Evolutionary conservation across 1,140 invertebrate genomes (phyloP), one percentile per base, ranked within the genome.

Genomic region (Psilanteris sp.): DNA sequence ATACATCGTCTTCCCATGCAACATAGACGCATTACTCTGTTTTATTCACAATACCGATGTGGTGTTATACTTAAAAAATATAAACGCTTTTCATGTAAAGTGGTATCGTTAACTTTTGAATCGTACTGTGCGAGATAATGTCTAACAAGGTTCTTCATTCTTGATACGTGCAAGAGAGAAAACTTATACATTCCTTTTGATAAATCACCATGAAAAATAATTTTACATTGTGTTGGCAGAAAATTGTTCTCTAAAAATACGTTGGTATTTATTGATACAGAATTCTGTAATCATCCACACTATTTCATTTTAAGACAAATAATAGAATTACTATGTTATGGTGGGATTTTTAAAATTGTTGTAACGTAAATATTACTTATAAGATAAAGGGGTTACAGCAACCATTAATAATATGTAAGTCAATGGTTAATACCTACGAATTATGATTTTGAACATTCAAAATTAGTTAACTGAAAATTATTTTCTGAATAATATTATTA

Each of bases 11-110:
- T 67, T 46, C 50, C 43, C 75, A 36, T 52, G 39, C 36, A 61
- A 78, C 68, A 72, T 36, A 68, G 75, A 72, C 62, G 41, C 68
- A 77, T 66, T 61, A 41, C 72, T 32, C 62, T 64, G 62, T 37
- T 75, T 75, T 44, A 59, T 52, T 61, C 54, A 27, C 32, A 6
- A 27, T 32, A 52, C 29, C 59, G 44, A 46, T 46, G 52, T 44
- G 36, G n/a, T 44, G 31, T 24, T 50, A 46, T 29, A 54, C 44
- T 52, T 61, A 57, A 61, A 66, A 66, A 67, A 61, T 54, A 57
- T 57, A 52, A 74, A 46, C 71, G 61, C 44, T 67, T 66, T 61
- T 66, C 66, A 50, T 70, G 54, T 61, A 32, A 24, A 54, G 8
- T 54, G 43, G 22, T 66, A 59, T 66, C 70, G 26, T 41, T 59